phyloP scores from a whole-genome alignment of 2,113 vertebrate species.

The Albula glossodonta region DNA sequence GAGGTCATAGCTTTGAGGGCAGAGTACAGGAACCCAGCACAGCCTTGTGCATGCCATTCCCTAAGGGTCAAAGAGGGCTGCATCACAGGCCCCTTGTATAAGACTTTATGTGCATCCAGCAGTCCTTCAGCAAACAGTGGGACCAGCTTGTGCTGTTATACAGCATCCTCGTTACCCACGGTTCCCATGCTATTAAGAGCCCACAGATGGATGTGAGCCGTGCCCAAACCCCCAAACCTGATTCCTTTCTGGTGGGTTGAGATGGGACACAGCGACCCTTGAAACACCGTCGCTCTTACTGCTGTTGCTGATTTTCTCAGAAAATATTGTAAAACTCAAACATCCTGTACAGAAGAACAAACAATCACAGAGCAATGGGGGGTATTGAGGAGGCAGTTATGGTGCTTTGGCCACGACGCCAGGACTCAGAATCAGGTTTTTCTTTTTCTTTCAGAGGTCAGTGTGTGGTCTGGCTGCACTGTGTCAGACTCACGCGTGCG shows the following conservation, averaged over 20 bases:
- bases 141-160: conserved; percentile 39
- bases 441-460: conserved; percentile 11
- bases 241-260: neutral
- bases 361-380: conserved; percentile 11
- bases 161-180: conserved; percentile 30
- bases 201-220: conserved; percentile 37
- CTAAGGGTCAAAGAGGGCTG: conserved; percentile 59
- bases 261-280: neutral
- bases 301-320: conserved; percentile 24
- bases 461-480: conserved; percentile 8
- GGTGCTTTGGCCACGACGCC: conserved; percentile 15
- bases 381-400: conserved; percentile 19
- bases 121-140: conserved; percentile 42
- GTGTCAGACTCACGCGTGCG: neutral
- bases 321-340: conserved; percentile 47
- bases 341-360: conserved; percentile 20
- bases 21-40: conserved; percentile 59
- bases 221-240: neutral
- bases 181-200: conserved; percentile 61
- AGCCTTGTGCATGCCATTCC: conserved; percentile 61
- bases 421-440: neutral
- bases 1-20: conserved; percentile 55
- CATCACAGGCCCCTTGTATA: conserved; percentile 69
- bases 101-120: conserved; percentile 53
- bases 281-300: conserved; percentile 3